Percentiles rank a stretch among this genome's conserved stretches.
Evolutionary conservation across 2,888 invertebrate genomes (phyloP).

Genomic region (Noctuana brunneofusca): DNA sequence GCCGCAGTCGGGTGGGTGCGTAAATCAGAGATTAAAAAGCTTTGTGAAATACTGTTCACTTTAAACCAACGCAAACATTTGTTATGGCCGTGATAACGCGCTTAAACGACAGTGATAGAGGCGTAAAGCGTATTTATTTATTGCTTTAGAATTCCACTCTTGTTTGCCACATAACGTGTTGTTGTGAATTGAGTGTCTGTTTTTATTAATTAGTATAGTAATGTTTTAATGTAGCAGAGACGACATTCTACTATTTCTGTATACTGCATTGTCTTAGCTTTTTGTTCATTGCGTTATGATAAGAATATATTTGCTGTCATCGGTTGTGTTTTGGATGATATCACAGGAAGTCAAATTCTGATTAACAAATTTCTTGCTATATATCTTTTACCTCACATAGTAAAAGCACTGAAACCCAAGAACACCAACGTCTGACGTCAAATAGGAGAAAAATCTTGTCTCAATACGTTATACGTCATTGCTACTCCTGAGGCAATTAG

Average conservation of each 20-base stretch:
- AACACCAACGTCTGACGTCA: too few relatives aligned
- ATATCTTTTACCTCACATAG: too few relatives aligned
- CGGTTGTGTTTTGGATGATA: too few relatives aligned
- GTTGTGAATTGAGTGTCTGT: conserved; percentile 11
- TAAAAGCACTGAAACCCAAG: too few relatives aligned
- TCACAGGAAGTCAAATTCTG: too few relatives aligned
- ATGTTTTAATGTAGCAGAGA: neutral
- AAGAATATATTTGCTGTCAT: too few relatives aligned
- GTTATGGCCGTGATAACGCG: conserved; percentile 53
- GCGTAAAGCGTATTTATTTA: conserved; percentile 32
- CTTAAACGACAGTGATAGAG: conserved; percentile 33
- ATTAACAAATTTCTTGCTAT: too few relatives aligned
- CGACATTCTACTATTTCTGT: neutral
- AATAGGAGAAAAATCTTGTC: too few relatives aligned
- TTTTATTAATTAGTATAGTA: neutral
- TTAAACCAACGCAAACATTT: conserved; percentile 61
- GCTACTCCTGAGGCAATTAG: too few relatives aligned
- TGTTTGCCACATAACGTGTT: conserved; percentile 13
- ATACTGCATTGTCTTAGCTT: too few relatives aligned
- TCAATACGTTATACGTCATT: too few relatives aligned
- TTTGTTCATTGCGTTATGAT: too few relatives aligned
- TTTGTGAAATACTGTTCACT: conserved; percentile 63
- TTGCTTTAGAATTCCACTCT: conserved; percentile 20
- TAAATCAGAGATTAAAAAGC: conserved; percentile 74
- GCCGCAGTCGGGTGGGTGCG: conserved; percentile 63